Evolutionary conservation across 2,888 invertebrate genomes (phyloP).

Genomic region (Rhabditoides inermis): DNA sequence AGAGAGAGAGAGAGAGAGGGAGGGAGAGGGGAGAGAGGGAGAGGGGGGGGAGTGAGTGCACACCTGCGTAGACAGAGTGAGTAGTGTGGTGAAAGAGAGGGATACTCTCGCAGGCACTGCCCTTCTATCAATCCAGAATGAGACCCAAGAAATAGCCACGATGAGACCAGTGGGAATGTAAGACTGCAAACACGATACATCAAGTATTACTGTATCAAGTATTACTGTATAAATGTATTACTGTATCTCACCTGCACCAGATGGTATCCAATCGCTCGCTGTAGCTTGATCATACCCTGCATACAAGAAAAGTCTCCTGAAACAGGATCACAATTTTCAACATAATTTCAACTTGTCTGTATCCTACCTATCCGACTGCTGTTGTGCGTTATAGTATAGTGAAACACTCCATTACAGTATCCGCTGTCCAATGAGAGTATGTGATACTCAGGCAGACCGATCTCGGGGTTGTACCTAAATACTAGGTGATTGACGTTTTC

Average conservation of each 20-base stretch:
- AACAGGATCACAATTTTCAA: neutral
- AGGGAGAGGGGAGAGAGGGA: too few species aligned
- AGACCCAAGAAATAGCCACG: conserved; percentile 36
- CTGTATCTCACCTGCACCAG: conserved; percentile 53
- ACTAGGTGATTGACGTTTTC: too few species aligned
- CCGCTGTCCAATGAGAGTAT: conserved; percentile 32
- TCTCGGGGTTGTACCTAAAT: conserved; percentile 39
- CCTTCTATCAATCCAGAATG: conserved; percentile 30
- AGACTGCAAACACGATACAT: conserved; percentile 9
- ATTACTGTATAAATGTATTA: neutral
- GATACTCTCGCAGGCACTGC: conserved; percentile 35
- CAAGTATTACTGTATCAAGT: neutral
- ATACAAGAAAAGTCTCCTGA: conserved; percentile 39
- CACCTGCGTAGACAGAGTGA: conserved; percentile 36
- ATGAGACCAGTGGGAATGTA: conserved; percentile 37
- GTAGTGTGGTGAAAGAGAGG: conserved; percentile 30
- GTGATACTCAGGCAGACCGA: conserved; percentile 38
- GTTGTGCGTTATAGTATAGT: conserved; percentile 41
- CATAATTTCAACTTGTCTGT: neutral
- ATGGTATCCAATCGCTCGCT: conserved; percentile 59
- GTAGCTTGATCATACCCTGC: conserved; percentile 48
- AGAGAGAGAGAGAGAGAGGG: too few species aligned
- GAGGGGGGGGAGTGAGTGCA: too few species aligned
- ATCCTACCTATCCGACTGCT: conserved; percentile 28
- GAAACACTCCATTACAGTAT: conserved; percentile 43